phyloP scores from a whole-genome alignment of 92 coral and sea anemone species.

The Zoanthus sociatus region DNA sequence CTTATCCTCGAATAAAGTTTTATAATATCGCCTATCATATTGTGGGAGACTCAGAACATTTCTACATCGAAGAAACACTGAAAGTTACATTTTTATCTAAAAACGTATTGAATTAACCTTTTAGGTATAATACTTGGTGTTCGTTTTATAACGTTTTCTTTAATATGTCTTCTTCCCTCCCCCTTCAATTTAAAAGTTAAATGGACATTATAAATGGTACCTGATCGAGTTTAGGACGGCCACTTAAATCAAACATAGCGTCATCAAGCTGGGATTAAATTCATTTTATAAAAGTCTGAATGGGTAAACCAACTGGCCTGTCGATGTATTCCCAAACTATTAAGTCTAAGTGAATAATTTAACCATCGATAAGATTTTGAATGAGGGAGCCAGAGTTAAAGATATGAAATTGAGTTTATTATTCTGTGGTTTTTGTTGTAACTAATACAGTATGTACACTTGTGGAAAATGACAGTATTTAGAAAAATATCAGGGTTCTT shows the following conservation, averaged over 20 bases:
- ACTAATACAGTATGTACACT: background rate
- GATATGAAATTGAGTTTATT: slow-evolving; percentile 1
- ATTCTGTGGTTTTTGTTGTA: background rate
- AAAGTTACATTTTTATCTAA: no score
- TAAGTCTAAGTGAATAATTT: background rate
- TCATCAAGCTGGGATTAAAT: background rate
- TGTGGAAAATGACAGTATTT: slow-evolving; percentile 5
- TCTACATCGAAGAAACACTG: no score
- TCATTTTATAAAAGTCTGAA: background rate
- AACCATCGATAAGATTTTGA: background rate
- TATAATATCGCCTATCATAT: no score
- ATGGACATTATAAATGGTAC: background rate
- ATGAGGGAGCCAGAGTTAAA: background rate
- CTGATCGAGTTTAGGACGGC: background rate
- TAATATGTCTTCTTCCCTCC: no score
- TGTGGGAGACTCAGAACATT: no score
- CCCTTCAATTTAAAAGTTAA: no score
- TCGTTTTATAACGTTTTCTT: no score
- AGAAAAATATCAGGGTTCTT: slow-evolving; percentile 3
- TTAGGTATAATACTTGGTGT: no score
- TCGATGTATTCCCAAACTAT: background rate
- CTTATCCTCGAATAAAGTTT: no score
- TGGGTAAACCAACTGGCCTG: background rate
- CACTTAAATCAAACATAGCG: background rate
- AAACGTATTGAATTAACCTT: no score